These are phyloP conservation scores for Euborellia annulipes DNA, from an alignment of 1,140 invertebrate species.

Conservation along the genomic window DNA sequence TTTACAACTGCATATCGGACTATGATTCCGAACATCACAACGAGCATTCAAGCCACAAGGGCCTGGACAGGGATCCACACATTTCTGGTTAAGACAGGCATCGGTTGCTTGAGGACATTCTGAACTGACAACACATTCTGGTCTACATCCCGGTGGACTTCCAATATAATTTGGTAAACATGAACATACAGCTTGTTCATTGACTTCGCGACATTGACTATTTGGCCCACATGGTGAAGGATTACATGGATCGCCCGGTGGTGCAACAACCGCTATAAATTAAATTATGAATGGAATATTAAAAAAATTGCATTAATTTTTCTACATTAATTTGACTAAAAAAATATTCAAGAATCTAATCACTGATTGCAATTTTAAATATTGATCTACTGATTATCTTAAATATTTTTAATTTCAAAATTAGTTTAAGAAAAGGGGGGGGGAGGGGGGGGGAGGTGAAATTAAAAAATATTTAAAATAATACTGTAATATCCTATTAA, in stretches of 20 bases:
- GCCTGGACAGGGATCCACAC: constrained; percentile 41
- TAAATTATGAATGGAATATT: no score
- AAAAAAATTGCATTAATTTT: no score
- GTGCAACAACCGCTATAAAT: no score
- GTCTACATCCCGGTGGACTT: constrained; percentile 40
- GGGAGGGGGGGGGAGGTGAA: no score
- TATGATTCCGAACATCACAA: constrained; percentile 40
- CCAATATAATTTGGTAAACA: constrained; percentile 44
- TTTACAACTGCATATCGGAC: constrained; percentile 38
- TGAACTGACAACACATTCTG: constrained; percentile 43
- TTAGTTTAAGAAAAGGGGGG: no score
- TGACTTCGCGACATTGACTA: constrained; percentile 39
- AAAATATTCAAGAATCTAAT: no score
- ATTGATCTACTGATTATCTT: no score
- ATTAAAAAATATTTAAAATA: no score
- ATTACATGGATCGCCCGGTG: constrained; percentile 41
- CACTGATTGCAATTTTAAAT: no score
- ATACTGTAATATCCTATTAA: no score
- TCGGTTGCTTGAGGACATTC: constrained; percentile 46
- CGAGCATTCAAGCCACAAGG: constrained; percentile 41
- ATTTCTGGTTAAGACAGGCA: constrained; percentile 40
- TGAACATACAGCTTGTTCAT: constrained; percentile 40
- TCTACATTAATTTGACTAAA: no score
- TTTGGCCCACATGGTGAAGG: constrained; percentile 60
- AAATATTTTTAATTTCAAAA: no score